phyloP scores from a whole-genome alignment of 1,140 invertebrate species.

The Caenorhabditis elegans region DNA sequence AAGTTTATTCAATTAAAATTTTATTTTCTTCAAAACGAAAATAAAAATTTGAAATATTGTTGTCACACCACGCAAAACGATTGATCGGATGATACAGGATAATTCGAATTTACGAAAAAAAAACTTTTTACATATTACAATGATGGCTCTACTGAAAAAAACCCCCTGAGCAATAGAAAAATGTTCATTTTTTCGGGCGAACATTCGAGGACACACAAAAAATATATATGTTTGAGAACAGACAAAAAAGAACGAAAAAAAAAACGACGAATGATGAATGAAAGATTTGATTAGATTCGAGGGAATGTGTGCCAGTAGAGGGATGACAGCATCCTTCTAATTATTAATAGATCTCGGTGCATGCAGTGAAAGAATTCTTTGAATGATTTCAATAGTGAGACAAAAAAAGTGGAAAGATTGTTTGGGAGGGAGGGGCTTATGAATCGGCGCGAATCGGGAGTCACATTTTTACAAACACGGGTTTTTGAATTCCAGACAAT shows the following conservation, averaged over 20 bases:
- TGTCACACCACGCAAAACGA: conserved; percentile 18
- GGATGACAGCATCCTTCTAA: background rate
- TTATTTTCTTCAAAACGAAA: background rate
- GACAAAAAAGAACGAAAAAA: conserved; percentile 1
- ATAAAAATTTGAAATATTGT: background rate
- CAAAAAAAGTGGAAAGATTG: background rate
- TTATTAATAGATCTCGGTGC: conserved; percentile 31
- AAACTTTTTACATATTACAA: background rate
- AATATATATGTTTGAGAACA: background rate
- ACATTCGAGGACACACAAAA: background rate
- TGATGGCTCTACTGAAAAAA: background rate
- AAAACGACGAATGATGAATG: too few relatives aligned
- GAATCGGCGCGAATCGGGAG: conserved; percentile 31
- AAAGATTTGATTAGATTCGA: conserved; percentile 5
- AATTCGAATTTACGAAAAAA: too few relatives aligned
- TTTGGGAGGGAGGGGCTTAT: background rate
- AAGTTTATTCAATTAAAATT: too few relatives aligned
- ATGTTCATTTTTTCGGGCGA: conserved; percentile 1
- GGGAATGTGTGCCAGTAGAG: conserved; percentile 28
- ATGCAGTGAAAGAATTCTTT: conserved; percentile 33
- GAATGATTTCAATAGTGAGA: background rate
- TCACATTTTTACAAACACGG: conserved; percentile 31
- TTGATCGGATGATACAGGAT: background rate
- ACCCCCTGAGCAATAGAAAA: conserved; percentile 14
- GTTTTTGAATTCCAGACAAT: background rate